Evolutionary conservation across 53 echinoderm and acorn worm genomes (phyloP).

Genomic region (Holothuria leucospilota): DNA sequence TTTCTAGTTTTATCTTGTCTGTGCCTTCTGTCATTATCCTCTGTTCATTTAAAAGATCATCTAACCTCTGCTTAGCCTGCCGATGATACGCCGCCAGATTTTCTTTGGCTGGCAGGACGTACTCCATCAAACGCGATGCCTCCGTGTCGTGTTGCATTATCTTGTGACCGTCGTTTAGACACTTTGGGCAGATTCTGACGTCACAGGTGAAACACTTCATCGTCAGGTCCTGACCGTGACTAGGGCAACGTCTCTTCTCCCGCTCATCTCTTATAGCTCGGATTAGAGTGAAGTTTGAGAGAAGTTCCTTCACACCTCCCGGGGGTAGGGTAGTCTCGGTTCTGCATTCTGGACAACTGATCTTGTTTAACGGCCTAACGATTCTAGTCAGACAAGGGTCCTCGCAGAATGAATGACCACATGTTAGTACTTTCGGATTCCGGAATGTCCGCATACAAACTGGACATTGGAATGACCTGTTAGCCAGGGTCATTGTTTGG

Average conservation of each 20-base stretch:
- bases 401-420: slow-evolving; percentile 39
- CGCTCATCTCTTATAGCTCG: slow-evolving; percentile 16
- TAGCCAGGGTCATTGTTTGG: too few species aligned
- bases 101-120: not conserved
- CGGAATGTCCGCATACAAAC: slow-evolving; percentile 17
- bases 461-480: slow-evolving; percentile 1
- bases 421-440: slow-evolving; percentile 28
- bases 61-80: not conserved
- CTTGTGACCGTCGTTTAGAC: not conserved
- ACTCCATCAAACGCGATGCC: not conserved
- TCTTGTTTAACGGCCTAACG: not conserved
- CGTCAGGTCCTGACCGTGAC: not conserved
- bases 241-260: not conserved
- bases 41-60: not conserved
- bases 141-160: slow-evolving; percentile 7
- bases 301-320: too few species aligned
- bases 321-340: too few species aligned
- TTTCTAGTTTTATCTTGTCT: not conserved
- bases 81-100: not conserved
- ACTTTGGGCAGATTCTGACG: slow-evolving; percentile 4
- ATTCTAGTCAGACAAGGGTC: not conserved
- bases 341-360: not conserved
- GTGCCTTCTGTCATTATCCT: not conserved
- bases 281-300: not conserved
- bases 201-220: slow-evolving; percentile 18